These are phyloP conservation scores for Tor tambroides DNA, from an alignment of 2,113 vertebrate genomes.

Conservation along the genomic window DNA sequence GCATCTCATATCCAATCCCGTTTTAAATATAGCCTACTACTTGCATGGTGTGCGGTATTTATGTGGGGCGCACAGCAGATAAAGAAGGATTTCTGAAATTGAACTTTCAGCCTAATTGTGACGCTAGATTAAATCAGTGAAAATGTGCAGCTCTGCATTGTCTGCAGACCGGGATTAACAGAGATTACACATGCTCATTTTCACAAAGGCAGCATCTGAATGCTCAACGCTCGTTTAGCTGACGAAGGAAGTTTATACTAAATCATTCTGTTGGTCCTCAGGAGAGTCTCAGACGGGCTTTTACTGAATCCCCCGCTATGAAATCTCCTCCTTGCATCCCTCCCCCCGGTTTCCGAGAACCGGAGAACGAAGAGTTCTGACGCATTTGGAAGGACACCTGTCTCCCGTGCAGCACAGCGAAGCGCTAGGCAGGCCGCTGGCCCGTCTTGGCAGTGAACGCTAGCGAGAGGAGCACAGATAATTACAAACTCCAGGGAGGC, in stretches of 20 bases:
- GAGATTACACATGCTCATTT: conserved; percentile 59
- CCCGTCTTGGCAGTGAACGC: conserved; percentile 56
- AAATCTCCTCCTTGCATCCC: neutral
- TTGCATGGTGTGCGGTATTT: neutral
- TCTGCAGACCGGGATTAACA: conserved; percentile 57
- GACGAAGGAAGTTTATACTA: conserved; percentile 39
- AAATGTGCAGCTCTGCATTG: conserved; percentile 42
- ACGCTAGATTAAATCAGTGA: conserved; percentile 39
- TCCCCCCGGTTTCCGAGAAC: neutral
- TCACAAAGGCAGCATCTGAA: conserved; percentile 41
- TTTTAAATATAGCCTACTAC: neutral
- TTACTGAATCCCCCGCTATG: conserved; percentile 13
- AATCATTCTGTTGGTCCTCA: conserved; percentile 21
- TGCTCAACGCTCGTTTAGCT: conserved; percentile 37
- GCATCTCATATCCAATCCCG: neutral
- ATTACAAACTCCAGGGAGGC: conserved; percentile 67
- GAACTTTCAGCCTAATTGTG: conserved; percentile 37
- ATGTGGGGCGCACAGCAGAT: neutral
- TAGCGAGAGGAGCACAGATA: conserved; percentile 61
- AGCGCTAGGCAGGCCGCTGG: conserved; percentile 28
- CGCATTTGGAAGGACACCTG: conserved; percentile 61
- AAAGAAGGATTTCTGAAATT: conserved; percentile 32
- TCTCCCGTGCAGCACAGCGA: conserved; percentile 44
- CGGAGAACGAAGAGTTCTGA: conserved; percentile 47
- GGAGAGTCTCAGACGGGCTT: conserved; percentile 9